Evolutionary conservation across 2,113 vertebrate genomes (phyloP), one percentile per base, ranked within the genome.

Genomic region (Dascyllus trimaculatus): DNA sequence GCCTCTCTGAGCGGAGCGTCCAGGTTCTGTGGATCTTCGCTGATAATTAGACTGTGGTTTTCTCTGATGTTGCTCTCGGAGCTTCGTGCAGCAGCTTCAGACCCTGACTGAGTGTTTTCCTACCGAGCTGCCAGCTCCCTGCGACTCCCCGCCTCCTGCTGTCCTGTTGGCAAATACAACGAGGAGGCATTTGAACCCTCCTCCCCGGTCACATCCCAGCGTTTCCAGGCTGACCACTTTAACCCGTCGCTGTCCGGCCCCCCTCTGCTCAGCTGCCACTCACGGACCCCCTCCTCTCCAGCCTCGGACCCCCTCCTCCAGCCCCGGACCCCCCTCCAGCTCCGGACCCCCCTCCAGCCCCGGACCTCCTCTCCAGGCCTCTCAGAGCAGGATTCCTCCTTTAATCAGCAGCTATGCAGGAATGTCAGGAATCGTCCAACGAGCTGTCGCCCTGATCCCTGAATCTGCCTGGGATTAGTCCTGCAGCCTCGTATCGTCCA

Each of bases 401-500:
- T 78, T 88, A 92, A 91, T 93, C 84, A 90, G 62, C 77, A 85
- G 89, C 77, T 82, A 90, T 93, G 90, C 65, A 43, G 90, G 85
- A 85, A 87, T 79, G 85, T 78, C 65, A 2, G 75, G 79, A 91
- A 90, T 65, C 79, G 70, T 75, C 87, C 86, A 93, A 88, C 83
- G 80, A 87, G 86, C 81, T 87, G 66, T 85, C 76, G 67, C 60
- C 45, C 13, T 84, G 52, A 89, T 89, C 73, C 79, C 69, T 57
- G 11, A 78, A 80, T 84, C 78, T 86, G 66, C 60, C 66, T 57
- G 69, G 80, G 83, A 85, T 92, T 82, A 85, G 61, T 66, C 64
- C 4, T 24, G 65, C 14, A 35, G 10, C 61, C 24, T 58, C 82
- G 65, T 52, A 59, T 54, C 81, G 22, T 46, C 19, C 24, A 60